phyloP scores from a whole-genome alignment of 2,113 vertebrate genomes.

The Dermatemys mawii region DNA sequence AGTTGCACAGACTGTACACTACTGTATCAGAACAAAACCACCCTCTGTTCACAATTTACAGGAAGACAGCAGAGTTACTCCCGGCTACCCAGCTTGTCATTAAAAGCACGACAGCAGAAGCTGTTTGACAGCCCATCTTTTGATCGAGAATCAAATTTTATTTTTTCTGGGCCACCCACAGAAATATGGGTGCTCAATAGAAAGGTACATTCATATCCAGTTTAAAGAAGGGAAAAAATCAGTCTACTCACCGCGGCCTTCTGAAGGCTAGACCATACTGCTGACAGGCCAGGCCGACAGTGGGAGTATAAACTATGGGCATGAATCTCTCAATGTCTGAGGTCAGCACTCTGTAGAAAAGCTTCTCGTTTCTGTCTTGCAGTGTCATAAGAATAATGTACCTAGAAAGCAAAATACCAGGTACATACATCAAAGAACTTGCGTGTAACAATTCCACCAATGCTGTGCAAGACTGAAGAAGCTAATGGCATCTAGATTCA shows the following conservation, averaged over 20 bases:
- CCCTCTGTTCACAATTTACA: constrained; percentile 49
- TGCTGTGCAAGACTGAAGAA: background rate
- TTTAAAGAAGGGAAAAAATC: background rate
- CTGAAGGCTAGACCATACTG: constrained; percentile 96
- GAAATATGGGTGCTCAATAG: background rate
- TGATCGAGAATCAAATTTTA: background rate
- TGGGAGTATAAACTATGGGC: constrained; percentile 97
- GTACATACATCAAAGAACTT: background rate
- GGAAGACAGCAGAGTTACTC: constrained; percentile 30
- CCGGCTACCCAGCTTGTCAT: constrained; percentile 3
- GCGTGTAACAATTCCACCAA: background rate
- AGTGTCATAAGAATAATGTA: constrained; percentile 98
- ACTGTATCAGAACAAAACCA: constrained; percentile 67
- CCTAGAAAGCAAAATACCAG: constrained; percentile 69
- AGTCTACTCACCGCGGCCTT: constrained; percentile 90
- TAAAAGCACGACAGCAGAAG: background rate
- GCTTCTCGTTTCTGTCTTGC: constrained; percentile 97
- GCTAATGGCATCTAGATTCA: background rate
- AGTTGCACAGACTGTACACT: constrained; percentile 22
- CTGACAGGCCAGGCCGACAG: constrained; percentile 95
- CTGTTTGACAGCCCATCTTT: background rate
- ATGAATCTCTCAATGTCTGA: constrained; percentile 96
- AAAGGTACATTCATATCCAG: constrained; percentile 10
- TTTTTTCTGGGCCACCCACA: constrained; percentile 30
- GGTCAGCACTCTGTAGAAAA: constrained; percentile 95